Evolutionary conservation across 2,888 invertebrate species (phyloP).

Genomic region (Heliconius aoede): DNA sequence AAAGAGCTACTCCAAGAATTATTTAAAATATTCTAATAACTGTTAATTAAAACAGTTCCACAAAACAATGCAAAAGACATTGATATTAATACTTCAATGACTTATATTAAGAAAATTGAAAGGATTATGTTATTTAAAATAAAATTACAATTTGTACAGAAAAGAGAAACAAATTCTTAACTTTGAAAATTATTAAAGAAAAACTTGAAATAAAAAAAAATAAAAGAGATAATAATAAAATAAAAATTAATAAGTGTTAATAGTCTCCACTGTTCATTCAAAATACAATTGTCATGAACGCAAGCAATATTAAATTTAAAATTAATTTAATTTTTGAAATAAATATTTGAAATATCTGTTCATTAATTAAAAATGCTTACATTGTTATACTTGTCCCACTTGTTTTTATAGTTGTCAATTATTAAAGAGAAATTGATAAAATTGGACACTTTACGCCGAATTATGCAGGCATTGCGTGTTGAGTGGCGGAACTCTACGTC

Average conservation of each 20-base stretch:
- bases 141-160: background rate
- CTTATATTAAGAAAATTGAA: background rate
- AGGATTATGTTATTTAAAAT: background rate
- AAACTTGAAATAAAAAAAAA: background rate
- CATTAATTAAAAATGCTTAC: background rate
- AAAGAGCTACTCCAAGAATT: background rate
- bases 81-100: background rate
- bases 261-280: background rate
- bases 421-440: too few relatives aligned
- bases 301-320: background rate
- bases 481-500: too few relatives aligned
- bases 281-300: slow-evolving; percentile 23
- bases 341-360: slow-evolving; percentile 3
- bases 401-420: background rate
- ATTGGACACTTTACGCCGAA: too few relatives aligned
- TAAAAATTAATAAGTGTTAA: background rate
- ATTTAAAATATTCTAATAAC: background rate
- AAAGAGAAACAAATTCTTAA: background rate
- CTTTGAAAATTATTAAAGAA: background rate
- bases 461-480: too few relatives aligned
- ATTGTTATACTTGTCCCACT: background rate
- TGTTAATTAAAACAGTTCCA: too few relatives aligned
- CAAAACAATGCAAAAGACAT: background rate
- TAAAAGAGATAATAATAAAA: background rate
- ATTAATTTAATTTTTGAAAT: background rate